A percentile compares a stretch with the other conserved stretches of the same genome.
These are phyloP conservation scores for Amazona finschi DNA, from an alignment of 2,797 vertebrate species.

Conservation along the genomic window DNA sequence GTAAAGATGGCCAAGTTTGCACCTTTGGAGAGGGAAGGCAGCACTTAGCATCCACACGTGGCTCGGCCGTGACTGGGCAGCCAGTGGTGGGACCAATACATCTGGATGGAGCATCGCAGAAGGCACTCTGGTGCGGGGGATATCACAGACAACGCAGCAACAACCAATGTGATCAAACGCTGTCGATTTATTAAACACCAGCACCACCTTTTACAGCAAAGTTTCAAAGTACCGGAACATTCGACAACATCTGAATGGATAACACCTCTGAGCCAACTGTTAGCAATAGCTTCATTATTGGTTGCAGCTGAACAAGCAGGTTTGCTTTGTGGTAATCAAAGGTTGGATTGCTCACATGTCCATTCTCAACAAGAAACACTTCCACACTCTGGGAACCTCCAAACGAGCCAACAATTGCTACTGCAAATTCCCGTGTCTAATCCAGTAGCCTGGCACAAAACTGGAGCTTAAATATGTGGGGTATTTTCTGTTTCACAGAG, in stretches of 20 bases:
- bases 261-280: too few relatives aligned
- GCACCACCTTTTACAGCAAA: too few relatives aligned
- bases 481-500: not conserved
- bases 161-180: too few relatives aligned
- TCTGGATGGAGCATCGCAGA: not conserved
- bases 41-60: fast-evolving
- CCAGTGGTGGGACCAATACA: not conserved
- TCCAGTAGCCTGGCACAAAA: not conserved
- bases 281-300: too few relatives aligned
- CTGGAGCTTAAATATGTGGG: not conserved
- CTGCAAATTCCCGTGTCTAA: not conserved
- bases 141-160: too few relatives aligned
- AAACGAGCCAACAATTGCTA: not conserved
- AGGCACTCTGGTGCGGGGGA: not conserved
- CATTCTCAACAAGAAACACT: too few relatives aligned
- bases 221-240: too few relatives aligned
- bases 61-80: not conserved
- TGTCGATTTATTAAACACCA: too few relatives aligned
- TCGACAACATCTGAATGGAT: too few relatives aligned
- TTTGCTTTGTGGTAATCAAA: too few relatives aligned
- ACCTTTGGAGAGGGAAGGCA: not conserved
- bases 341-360: too few relatives aligned
- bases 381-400: not conserved
- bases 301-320: too few relatives aligned
- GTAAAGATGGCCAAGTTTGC: not conserved